Evolutionary conservation across 2,797 vertebrate genomes (phyloP).

Genomic region (Micrastur ruficollis): DNA sequence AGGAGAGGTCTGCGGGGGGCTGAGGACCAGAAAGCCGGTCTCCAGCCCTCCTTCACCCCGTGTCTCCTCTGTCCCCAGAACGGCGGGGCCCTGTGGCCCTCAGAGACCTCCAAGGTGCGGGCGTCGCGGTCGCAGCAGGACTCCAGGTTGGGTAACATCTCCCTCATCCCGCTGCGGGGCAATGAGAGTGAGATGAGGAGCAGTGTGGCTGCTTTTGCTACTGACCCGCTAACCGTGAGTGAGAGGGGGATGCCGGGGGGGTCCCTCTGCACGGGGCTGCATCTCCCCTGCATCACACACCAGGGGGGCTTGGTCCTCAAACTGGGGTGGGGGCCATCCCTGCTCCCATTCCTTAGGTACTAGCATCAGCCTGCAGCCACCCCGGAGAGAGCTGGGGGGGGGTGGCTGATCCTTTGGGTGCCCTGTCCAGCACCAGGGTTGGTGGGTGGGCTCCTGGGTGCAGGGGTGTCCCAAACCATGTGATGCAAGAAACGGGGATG

Average conservation of each 20-base stretch:
- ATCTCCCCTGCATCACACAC: background rate
- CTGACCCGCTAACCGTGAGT: slow-evolving; percentile 91
- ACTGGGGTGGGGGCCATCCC: background rate
- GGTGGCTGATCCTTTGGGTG: background rate
- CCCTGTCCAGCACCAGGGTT: fast-evolving
- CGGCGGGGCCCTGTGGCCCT: slow-evolving; percentile 72
- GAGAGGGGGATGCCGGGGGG: background rate
- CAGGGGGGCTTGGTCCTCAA: background rate
- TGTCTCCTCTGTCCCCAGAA: background rate
- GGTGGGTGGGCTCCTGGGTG: background rate
- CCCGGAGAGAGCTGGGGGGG: background rate
- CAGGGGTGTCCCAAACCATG: background rate
- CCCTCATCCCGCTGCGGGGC: slow-evolving; percentile 91
- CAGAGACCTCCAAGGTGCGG: slow-evolving; percentile 73
- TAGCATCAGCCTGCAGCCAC: background rate
- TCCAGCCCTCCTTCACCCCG: too few relatives aligned
- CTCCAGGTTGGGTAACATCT: slow-evolving; percentile 85
- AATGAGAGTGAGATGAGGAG: slow-evolving; percentile 94
- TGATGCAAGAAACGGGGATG: background rate
- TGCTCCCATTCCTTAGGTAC: background rate
- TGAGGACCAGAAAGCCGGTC: fast-evolving
- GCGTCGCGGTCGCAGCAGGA: slow-evolving; percentile 75
- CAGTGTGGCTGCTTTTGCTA: slow-evolving; percentile 89
- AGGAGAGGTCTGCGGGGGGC: background rate
- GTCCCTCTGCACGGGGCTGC: background rate